Evolutionary conservation across 2,888 invertebrate species (phyloP).

Genomic region (Julus scandinavius): DNA sequence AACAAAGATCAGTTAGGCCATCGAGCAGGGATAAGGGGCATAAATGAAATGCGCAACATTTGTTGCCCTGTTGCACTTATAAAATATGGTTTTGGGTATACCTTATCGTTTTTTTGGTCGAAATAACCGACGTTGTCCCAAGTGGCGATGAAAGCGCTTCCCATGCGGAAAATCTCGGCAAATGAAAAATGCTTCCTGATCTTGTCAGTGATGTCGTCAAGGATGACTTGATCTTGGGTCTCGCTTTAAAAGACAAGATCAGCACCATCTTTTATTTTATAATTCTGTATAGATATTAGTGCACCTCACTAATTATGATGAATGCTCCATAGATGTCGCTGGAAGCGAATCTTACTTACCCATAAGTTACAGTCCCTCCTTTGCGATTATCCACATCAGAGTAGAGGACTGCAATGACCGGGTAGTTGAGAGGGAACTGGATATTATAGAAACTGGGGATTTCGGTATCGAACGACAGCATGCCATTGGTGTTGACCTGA

Average conservation of each 20-base stretch:
- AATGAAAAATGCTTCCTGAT: conserved; percentile 80
- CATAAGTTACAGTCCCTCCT: conserved; percentile 78
- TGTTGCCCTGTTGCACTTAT: no score
- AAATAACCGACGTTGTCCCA: conserved; percentile 90
- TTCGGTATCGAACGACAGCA: conserved; percentile 88
- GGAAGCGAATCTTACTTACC: conserved; percentile 63
- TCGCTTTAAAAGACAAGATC: conserved; percentile 64
- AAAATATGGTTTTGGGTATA: conserved; percentile 59
- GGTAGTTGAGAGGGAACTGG: conserved; percentile 88
- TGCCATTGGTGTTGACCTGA: conserved; percentile 91
- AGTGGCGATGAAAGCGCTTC: conserved; percentile 84
- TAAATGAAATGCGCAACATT: no score
- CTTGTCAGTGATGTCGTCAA: conserved; percentile 73
- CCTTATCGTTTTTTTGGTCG: conserved; percentile 74
- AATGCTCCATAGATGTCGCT: no score
- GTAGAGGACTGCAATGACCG: conserved; percentile 90
- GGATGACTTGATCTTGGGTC: conserved; percentile 64
- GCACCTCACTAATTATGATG: no score
- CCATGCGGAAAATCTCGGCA: conserved; percentile 78
- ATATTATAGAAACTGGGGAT: conserved; percentile 86
- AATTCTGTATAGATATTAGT: no score
- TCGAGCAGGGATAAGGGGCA: no score
- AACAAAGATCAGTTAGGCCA: no score
- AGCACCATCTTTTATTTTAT: no score
- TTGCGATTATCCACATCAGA: conserved; percentile 86